These are phyloP conservation scores for Rhinolophus ferrumequinum DNA, from an alignment of 2,113 vertebrate genomes.

Conservation along the genomic window DNA sequence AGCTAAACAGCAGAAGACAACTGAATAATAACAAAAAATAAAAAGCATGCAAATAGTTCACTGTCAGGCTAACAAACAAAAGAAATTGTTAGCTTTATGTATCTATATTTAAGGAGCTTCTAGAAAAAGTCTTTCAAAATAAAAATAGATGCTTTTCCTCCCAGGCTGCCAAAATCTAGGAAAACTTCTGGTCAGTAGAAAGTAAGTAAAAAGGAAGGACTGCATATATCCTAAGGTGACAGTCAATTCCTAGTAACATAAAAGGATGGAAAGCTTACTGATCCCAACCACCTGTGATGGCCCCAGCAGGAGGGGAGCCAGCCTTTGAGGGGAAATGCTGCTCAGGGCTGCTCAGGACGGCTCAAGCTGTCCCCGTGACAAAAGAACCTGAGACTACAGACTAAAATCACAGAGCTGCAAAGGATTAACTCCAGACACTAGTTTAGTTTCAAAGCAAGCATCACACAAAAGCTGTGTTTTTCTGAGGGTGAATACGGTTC, in stretches of 20 bases:
- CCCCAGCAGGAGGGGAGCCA: not conserved
- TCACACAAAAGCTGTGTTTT: not conserved
- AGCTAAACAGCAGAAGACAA: not conserved
- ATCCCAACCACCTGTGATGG: accelerated
- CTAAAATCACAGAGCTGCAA: accelerated
- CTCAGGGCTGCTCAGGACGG: too few species aligned
- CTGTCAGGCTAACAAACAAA: not conserved
- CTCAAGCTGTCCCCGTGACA: too few species aligned
- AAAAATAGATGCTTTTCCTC: not conserved
- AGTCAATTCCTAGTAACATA: accelerated
- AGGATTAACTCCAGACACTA: too few species aligned
- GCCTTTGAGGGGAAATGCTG: not conserved
- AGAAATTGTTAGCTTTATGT: not conserved
- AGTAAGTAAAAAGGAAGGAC: not conserved
- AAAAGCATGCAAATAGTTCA: not conserved
- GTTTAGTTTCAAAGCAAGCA: not conserved
- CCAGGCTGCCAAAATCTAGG: not conserved
- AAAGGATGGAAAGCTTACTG: not conserved
- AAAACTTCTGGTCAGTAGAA: not conserved
- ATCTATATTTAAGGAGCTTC: not conserved
- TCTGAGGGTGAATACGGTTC: not conserved
- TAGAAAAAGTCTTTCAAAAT: not conserved
- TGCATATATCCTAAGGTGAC: accelerated
- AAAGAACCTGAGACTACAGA: not conserved
- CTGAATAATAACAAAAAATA: not conserved